Percentiles rank a stretch among this genome's conserved stretches.
These are phyloP conservation scores for Tetrao urogallus DNA, from an alignment of 2,113 vertebrate genomes.

Conservation along the genomic window DNA sequence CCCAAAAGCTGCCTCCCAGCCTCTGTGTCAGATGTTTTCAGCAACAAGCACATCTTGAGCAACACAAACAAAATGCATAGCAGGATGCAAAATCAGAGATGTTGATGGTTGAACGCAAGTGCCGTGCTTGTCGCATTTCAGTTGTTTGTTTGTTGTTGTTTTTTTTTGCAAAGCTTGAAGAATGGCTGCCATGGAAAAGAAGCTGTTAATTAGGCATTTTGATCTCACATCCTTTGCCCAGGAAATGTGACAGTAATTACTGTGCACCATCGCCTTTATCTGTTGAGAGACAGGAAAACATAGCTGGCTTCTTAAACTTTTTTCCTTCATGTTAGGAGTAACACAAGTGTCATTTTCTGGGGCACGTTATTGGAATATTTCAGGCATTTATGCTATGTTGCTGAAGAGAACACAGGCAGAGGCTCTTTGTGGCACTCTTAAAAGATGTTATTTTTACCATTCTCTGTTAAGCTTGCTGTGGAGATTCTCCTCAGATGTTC, in stretches of 20 bases:
- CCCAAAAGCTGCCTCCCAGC: neutral
- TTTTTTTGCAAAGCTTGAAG: neutral
- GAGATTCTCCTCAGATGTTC: neutral
- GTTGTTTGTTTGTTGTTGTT: neutral
- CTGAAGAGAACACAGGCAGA: neutral
- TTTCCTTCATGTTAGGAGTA: neutral
- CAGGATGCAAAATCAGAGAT: neutral
- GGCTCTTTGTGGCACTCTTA: neutral
- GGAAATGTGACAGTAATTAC: constrained; percentile 53
- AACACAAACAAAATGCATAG: neutral
- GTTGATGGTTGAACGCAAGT: neutral
- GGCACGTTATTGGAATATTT: neutral
- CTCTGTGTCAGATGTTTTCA: neutral
- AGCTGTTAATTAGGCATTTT: constrained; percentile 51
- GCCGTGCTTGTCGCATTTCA: neutral
- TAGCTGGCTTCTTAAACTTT: neutral
- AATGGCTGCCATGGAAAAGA: constrained; percentile 14
- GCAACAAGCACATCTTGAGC: neutral
- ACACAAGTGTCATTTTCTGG: neutral
- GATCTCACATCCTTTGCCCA: neutral
- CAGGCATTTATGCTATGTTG: neutral
- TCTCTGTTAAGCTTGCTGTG: neutral
- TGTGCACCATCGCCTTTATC: neutral
- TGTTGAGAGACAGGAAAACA: neutral
- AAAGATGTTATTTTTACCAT: neutral